A percentile compares a stretch with the other conserved stretches of the same genome.
These are phyloP conservation scores for Sebastes goodei DNA, from an alignment of 2,797 vertebrate species.

Conservation along the genomic window DNA sequence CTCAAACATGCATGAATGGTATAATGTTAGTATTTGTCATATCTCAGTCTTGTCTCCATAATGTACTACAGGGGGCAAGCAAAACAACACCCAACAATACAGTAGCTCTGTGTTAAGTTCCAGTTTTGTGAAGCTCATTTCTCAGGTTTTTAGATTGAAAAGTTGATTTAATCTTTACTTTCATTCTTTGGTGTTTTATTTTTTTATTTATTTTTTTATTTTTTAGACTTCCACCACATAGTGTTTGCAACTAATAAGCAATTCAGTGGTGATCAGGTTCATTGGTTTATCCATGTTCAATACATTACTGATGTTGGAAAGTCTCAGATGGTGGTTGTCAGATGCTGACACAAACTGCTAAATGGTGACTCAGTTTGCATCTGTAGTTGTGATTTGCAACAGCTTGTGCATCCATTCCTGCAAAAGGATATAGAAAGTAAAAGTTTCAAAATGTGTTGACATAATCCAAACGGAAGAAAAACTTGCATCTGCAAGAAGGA, in stretches of 20 bases:
- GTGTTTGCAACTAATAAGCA: neutral
- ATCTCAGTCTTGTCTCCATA: neutral
- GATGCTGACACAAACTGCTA: neutral
- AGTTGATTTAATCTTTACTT: neutral
- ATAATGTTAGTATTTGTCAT: neutral
- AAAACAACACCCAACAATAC: constrained; percentile 40
- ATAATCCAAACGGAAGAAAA: neutral
- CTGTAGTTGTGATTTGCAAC: neutral
- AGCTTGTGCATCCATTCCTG: neutral
- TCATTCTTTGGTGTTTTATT: too few relatives aligned
- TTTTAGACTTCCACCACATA: neutral
- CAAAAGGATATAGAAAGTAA: neutral
- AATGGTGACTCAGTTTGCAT: neutral
- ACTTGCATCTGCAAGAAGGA: neutral
- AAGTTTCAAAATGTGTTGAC: neutral
- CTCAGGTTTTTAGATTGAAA: neutral
- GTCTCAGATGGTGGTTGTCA: neutral
- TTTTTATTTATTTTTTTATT: too few relatives aligned
- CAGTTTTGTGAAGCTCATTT: neutral
- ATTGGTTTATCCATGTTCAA: neutral
- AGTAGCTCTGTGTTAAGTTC: constrained; percentile 5
- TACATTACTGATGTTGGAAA: neutral
- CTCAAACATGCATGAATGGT: constrained; percentile 36
- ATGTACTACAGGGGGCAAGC: neutral
- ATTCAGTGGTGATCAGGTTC: neutral